Evolutionary conservation across 2,888 invertebrate species (phyloP).

Genomic region (Dichetophora obliterata): DNA sequence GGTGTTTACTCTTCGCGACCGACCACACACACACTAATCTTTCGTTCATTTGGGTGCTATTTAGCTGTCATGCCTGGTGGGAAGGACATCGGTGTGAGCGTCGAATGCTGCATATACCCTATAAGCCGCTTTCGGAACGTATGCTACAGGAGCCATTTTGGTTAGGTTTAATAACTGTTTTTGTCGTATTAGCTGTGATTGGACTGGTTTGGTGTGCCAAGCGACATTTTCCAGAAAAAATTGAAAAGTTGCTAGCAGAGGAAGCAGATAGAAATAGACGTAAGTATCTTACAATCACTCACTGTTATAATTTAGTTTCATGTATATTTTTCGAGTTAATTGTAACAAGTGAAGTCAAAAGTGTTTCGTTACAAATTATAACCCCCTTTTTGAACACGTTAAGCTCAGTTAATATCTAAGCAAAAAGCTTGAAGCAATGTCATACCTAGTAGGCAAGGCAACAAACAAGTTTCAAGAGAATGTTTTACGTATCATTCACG

Average conservation of each 20-base stretch:
- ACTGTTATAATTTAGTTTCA: neutral
- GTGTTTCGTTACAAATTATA: too few species aligned
- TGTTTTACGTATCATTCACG: too few species aligned
- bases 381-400: neutral
- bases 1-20: neutral
- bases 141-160: constrained; percentile 92
- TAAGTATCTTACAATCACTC: constrained; percentile 67
- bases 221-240: constrained; percentile 87
- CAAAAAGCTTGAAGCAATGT: too few species aligned
- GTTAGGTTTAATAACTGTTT: constrained; percentile 88
- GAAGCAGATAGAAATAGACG: constrained; percentile 81
- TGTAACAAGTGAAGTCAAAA: too few species aligned
- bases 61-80: constrained; percentile 80
- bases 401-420: neutral
- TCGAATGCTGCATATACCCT: constrained; percentile 78
- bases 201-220: constrained; percentile 88
- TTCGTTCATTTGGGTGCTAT: constrained; percentile 32
- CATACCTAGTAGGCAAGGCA: too few species aligned
- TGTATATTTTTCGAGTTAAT: too few species aligned
- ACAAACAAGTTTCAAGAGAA: too few species aligned
- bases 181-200: constrained; percentile 82
- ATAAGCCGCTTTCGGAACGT: constrained; percentile 80
- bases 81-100: constrained; percentile 80
- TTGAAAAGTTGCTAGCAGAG: constrained; percentile 85
- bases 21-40: neutral